Evolutionary conservation across 2,888 invertebrate genomes (phyloP).

Genomic region (Zootermopsis nevadensis): DNA sequence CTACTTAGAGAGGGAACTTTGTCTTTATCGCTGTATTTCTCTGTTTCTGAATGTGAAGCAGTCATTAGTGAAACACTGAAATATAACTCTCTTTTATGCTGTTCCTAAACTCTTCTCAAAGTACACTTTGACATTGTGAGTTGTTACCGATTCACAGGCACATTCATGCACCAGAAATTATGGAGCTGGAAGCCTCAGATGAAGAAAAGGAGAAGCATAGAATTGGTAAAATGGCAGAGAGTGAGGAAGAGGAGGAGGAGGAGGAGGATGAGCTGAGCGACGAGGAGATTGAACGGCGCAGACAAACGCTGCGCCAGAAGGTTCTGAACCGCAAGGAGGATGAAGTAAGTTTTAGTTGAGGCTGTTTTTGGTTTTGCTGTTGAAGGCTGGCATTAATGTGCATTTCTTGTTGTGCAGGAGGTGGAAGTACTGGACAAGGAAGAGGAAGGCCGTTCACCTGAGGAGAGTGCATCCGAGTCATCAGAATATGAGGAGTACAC

Average conservation of each 20-base stretch:
- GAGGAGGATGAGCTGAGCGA: constrained; percentile 89
- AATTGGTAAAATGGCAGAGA: constrained; percentile 60
- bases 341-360: constrained; percentile 53
- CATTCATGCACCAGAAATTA: constrained; percentile 76
- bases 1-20: not conserved
- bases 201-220: constrained; percentile 63
- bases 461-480: constrained; percentile 71
- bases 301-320: constrained; percentile 74
- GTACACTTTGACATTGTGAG: too few relatives aligned
- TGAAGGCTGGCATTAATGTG: not conserved
- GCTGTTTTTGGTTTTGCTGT: not conserved
- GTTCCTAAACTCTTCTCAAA: too few relatives aligned
- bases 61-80: not conserved
- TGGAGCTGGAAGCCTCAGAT: constrained; percentile 66
- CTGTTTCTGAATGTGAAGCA: not conserved
- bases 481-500: constrained; percentile 89
- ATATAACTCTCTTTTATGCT: not conserved
- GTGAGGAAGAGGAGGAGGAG: constrained; percentile 69
- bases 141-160: constrained; percentile 61
- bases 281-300: constrained; percentile 84
- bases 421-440: constrained; percentile 78
- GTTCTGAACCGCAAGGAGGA: constrained; percentile 79
- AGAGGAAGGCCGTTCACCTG: constrained; percentile 70
- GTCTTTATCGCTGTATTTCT: not conserved
- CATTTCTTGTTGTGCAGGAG: constrained; percentile 57